phyloP scores from a whole-genome alignment of 2,113 vertebrate genomes.

The Oceanites oceanicus region DNA sequence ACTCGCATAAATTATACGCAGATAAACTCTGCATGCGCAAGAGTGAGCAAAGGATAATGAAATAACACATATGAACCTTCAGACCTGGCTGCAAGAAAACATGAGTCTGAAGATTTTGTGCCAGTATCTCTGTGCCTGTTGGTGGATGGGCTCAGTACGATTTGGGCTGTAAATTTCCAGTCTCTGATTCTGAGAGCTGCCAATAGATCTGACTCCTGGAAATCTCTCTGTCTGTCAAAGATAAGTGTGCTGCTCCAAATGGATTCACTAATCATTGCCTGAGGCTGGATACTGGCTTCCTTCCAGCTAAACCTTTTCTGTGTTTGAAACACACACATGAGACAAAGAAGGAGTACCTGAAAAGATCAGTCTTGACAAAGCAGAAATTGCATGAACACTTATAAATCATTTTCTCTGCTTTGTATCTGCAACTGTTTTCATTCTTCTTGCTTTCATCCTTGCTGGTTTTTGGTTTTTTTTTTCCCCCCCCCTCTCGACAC shows the following conservation, averaged over 20 bases:
- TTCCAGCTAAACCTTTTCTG: conserved; percentile 56
- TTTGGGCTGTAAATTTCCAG: conserved; percentile 22
- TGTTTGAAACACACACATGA: conserved; percentile 39
- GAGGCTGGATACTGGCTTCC: conserved; percentile 56
- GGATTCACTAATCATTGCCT: conserved; percentile 65
- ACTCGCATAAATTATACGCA: background rate
- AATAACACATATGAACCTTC: background rate
- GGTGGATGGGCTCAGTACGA: background rate
- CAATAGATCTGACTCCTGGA: conserved; percentile 55
- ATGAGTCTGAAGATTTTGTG: background rate
- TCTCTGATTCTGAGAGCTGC: conserved; percentile 53
- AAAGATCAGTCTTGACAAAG: conserved; percentile 54
- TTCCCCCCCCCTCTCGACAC: background rate
- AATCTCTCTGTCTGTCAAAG: conserved; percentile 65
- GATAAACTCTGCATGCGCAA: background rate
- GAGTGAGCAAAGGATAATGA: background rate
- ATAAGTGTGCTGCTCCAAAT: conserved; percentile 64
- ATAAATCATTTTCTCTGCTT: conserved; percentile 42
- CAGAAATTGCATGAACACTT: conserved; percentile 24
- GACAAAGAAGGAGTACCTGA: conserved; percentile 49
- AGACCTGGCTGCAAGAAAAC: background rate
- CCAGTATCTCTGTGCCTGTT: background rate
- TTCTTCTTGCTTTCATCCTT: conserved; percentile 41
- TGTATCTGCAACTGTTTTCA: conserved; percentile 40
- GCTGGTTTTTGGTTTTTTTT: background rate